Percentiles rank a stretch among this genome's conserved stretches.
These are phyloP conservation scores for Mnemiopsis leidyi DNA, from an alignment of 37 sponge, comb jelly and placozoan genomes.

Conservation along the genomic window DNA sequence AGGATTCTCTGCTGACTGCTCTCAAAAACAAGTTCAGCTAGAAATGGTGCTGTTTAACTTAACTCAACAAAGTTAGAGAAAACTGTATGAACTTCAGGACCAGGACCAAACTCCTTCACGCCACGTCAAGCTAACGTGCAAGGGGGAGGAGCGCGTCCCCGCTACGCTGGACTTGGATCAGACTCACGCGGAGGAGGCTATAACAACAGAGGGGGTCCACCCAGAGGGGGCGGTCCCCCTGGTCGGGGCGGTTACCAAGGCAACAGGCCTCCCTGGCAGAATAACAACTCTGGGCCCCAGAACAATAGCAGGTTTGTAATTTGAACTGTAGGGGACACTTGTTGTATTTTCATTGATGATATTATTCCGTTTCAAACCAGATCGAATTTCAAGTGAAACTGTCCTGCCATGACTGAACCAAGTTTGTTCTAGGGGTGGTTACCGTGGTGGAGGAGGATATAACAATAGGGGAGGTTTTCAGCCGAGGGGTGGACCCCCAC, in stretches of 20 bases:
- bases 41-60: too few relatives aligned
- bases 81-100: neutral
- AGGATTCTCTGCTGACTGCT: too few relatives aligned
- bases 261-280: slow-evolving; percentile 5
- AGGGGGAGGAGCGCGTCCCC: neutral
- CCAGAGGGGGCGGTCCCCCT: neutral
- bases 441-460: slow-evolving; percentile 1
- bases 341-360: neutral
- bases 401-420: too few relatives aligned
- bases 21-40: too few relatives aligned
- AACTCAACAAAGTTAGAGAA: too few relatives aligned
- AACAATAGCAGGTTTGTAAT: neutral
- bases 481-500: neutral
- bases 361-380: neutral
- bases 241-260: neutral
- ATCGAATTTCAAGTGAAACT: neutral
- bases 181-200: neutral
- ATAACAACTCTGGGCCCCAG: neutral
- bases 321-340: neutral
- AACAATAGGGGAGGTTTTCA: neutral
- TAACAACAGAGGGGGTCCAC: neutral
- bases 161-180: slow-evolving; percentile 6
- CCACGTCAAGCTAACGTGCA: slow-evolving; percentile 4
- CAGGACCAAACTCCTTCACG: neutral
- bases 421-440: neutral